phyloP scores from a whole-genome alignment of 2,888 invertebrate genomes.

The Andrena haemorrhoa region DNA sequence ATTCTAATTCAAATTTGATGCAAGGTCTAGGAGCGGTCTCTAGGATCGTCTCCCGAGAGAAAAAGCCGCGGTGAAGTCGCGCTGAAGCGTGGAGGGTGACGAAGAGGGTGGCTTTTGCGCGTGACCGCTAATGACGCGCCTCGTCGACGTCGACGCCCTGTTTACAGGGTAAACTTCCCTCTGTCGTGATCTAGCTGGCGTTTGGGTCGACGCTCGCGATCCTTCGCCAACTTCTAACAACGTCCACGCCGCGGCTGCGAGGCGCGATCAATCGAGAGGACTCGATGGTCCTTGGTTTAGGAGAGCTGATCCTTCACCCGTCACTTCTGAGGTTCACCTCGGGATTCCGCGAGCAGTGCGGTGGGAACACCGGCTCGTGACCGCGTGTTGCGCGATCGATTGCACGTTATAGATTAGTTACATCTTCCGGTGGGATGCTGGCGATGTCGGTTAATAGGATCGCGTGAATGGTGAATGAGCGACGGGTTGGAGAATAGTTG shows the following conservation, averaged over 20 bases:
- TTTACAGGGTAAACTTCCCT: constrained; percentile 81
- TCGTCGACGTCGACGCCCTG: constrained; percentile 79
- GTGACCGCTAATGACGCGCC: constrained; percentile 80
- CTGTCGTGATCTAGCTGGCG: constrained; percentile 36
- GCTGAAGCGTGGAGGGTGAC: constrained; percentile 10
- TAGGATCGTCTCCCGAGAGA: constrained; percentile 4
- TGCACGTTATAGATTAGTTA: constrained; percentile 60
- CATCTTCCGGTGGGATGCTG: constrained; percentile 38
- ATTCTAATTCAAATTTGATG: not conserved
- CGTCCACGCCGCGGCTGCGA: not conserved
- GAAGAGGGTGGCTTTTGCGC: constrained; percentile 72
- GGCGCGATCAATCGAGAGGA: constrained; percentile 31
- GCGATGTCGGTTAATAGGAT: constrained; percentile 54
- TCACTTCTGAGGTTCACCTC: not conserved
- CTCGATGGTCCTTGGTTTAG: not conserved
- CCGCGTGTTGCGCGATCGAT: constrained; percentile 44
- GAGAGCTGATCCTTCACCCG: constrained; percentile 1
- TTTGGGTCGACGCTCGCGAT: constrained; percentile 42
- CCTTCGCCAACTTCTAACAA: constrained; percentile 49
- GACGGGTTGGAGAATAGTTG: constrained; percentile 11
- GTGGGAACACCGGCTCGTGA: not conserved
- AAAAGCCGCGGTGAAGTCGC: constrained; percentile 44
- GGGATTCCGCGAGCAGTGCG: constrained; percentile 8
- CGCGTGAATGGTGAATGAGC: constrained; percentile 53
- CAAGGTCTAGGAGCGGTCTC: no score